Base-by-base conservation (phyloP, 1,140 invertebrate genomes). In the Augochlora pura region DNA sequence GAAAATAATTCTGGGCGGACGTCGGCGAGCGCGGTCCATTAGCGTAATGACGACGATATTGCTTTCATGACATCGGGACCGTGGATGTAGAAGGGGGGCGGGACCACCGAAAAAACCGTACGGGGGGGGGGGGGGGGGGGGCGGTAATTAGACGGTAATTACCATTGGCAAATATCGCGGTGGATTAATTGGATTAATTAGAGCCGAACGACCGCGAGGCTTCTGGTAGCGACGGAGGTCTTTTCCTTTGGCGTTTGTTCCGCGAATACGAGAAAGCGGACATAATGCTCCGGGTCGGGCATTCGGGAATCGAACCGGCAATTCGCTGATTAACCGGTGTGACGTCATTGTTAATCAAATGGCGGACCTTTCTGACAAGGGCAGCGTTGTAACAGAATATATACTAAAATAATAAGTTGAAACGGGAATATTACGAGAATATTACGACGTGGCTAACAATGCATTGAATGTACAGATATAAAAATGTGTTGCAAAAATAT, bases 121-220 rank as follows among this genome's bases (percentile, higher is more conserved):
- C 18, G 42, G 32, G 32, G 39, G 4, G 39, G 77, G 67, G 78
- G 73, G 77, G 42, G 32, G 32, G 39, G 4, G 39, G 77, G 67
- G 78, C 73, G 77, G 65, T 86, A 87, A 88, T 86, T 77, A 82
- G 80, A 16, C 32, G 27, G 65, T 80, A 83, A 86, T 85, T 88
- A 79, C 78, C 66, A 82, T 75, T 59, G 39, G 25, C 63, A n/a
- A 81, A 80, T 79, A 65, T 80, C 72, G 49, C 67, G 64, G 27
- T 59, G 60, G 38, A 78, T 75, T 88, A 88, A 88, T 88, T 88
- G 86, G 83, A 88, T 88, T 88, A 88, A 88, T 87, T 82, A 86
- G 85, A 80, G 64, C 39, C 25, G 49, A 21, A 10, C 49, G 49
- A 21, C 49, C 70, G 21, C 60, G 49, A 59, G 38, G 70, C 12